Conservation (phyloP, 2,888 invertebrate genomes). For the Tridacna gigas region DNA sequence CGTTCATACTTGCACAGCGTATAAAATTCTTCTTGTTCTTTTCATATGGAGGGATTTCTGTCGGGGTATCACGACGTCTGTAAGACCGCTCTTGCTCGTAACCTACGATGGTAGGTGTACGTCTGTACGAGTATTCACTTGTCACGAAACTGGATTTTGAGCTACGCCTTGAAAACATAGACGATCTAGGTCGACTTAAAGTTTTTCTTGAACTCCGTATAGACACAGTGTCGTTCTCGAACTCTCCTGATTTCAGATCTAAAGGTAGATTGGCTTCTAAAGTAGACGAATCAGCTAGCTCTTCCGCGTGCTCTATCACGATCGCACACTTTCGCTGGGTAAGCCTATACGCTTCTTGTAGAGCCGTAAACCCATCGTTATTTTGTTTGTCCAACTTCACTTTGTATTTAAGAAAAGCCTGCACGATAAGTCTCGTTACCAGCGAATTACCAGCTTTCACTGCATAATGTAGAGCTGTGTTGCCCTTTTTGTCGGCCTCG, state of each 20-base stretch:
- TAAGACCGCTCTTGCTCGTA: conserved; percentile 32
- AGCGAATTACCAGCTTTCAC: conserved; percentile 74
- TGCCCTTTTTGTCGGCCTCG: conserved; percentile 79
- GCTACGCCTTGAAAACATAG: conserved; percentile 54
- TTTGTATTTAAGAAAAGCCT: conserved; percentile 68
- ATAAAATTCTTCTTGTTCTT: conserved; percentile 71
- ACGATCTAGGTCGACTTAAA: conserved; percentile 53
- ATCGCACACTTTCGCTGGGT: conserved; percentile 62
- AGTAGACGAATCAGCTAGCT: conserved; percentile 32
- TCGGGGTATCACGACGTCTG: conserved; percentile 41
- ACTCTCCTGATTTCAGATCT: conserved; percentile 55
- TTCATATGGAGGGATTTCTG: conserved; percentile 65
- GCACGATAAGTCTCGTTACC: conserved; percentile 71
- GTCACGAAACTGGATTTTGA: conserved; percentile 54
- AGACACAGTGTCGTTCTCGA: conserved; percentile 42
- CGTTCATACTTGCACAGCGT: conserved; percentile 71
- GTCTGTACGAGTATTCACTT: conserved; percentile 49
- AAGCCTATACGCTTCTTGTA: conserved; percentile 66
- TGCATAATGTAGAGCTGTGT: conserved; percentile 83
- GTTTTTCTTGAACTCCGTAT: conserved; percentile 50
- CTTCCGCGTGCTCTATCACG: conserved; percentile 58
- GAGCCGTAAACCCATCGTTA: conserved; percentile 66
- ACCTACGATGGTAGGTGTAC: conserved; percentile 58
- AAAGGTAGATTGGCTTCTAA: conserved; percentile 61
- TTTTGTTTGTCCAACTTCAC: conserved; percentile 64